Conservation (phyloP, 1,140 invertebrate species). For the Caenorhabditis inopinata region DNA sequence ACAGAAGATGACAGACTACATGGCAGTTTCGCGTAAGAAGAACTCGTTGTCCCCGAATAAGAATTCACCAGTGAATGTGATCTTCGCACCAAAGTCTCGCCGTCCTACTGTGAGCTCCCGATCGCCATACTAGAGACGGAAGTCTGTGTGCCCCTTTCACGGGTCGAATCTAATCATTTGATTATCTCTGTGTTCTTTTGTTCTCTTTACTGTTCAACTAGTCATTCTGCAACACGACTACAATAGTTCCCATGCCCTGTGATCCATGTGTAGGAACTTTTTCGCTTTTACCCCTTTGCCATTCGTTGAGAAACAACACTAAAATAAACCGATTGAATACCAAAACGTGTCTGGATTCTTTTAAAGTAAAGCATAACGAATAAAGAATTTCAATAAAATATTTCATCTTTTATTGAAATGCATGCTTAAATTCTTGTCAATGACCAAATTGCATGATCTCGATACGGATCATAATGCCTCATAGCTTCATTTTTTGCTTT, state of each 20-base stretch:
- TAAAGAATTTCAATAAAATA: no score
- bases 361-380: no score
- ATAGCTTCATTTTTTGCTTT: neutral
- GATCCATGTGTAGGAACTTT: neutral
- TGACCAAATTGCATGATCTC: no score
- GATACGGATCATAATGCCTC: no score
- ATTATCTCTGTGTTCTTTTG: constrained; percentile 1
- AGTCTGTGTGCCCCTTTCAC: neutral
- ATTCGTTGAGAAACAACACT: neutral
- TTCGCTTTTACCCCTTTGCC: neutral
- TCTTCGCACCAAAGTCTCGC: neutral
- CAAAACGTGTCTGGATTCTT: no score
- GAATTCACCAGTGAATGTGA: neutral
- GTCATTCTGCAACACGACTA: neutral
- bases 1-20: neutral
- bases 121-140: constrained; percentile 14
- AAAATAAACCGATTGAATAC: constrained; percentile 21
- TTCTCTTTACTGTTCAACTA: constrained; percentile 14
- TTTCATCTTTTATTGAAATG: no score
- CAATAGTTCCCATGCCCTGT: neutral
- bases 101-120: neutral
- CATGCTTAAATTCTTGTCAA: no score
- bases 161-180: constrained; percentile 31
- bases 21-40: neutral
- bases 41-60: neutral